Conservation (phyloP, 30 jellyfish, hydroid and myxozoan species). For the Aurelia sp. region DNA sequence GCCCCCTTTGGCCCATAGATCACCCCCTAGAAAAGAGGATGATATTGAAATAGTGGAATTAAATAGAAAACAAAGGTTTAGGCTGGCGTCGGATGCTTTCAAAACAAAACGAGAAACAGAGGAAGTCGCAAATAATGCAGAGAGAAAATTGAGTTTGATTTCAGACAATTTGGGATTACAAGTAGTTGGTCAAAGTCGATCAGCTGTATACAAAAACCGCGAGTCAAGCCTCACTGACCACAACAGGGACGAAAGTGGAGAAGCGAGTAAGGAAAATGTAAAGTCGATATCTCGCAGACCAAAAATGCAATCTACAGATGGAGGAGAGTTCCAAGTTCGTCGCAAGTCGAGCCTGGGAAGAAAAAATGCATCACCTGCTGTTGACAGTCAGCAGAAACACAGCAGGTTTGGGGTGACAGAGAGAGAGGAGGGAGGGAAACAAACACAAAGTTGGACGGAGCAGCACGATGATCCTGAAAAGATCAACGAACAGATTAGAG, state of each 20-base stretch:
- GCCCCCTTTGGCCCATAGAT: conserved; percentile 1
- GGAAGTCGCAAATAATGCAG: conserved; percentile 61
- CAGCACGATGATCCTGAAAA: conserved; percentile 64
- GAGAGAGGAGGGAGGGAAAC: conserved; percentile 67
- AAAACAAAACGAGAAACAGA: conserved; percentile 25
- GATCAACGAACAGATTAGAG: conserved; percentile 57
- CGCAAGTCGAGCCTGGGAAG: conserved; percentile 71
- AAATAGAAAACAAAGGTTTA: conserved; percentile 48
- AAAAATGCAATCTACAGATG: conserved; percentile 65
- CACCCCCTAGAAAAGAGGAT: conserved; percentile 29
- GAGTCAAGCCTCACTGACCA: conserved; percentile 76
- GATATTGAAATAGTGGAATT: conserved; percentile 21
- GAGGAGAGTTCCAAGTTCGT: conserved; percentile 61
- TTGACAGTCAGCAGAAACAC: conserved; percentile 65
- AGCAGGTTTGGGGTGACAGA: conserved; percentile 72
- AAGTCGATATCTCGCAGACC: conserved; percentile 40
- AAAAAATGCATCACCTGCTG: conserved; percentile 57
- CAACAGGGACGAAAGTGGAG: conserved; percentile 60
- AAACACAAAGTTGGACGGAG: conserved; percentile 60
- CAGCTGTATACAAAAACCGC: conserved; percentile 71
- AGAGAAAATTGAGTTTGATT: conserved; percentile 41
- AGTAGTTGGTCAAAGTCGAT: conserved; percentile 54
- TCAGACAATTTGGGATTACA: conserved; percentile 50
- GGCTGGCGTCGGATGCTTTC: conserved; percentile 50
- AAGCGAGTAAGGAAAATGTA: conserved; percentile 24